Conservation (phyloP, 2,113 vertebrate species). For the Globicephala melas region DNA sequence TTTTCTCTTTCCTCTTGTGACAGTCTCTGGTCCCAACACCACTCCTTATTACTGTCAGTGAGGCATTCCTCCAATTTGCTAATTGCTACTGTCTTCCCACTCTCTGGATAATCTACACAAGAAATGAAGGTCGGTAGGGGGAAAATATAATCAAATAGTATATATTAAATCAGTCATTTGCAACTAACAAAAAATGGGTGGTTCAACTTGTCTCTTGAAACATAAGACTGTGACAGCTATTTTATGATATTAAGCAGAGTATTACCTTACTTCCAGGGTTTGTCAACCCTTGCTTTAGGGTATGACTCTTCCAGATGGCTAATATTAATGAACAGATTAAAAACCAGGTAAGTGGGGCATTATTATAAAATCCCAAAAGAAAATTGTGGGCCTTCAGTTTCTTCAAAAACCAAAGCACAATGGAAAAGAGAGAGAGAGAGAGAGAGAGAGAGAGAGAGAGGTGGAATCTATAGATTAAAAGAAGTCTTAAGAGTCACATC, state of each 20-base stretch:
- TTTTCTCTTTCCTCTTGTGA: not conserved
- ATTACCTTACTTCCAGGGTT: not conserved
- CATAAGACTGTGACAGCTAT: not conserved
- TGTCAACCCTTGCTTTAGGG: not conserved
- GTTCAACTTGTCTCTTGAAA: not conserved
- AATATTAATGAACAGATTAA: not conserved
- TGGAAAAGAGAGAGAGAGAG: not conserved
- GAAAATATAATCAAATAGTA: not conserved
- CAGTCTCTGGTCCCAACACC: not conserved
- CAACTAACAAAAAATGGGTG: not conserved
- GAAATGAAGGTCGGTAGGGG: not conserved
- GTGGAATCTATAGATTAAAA: not conserved
- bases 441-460: not conserved
- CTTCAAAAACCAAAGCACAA: constrained; percentile 43
- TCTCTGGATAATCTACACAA: constrained; percentile 17
- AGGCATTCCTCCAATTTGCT: not conserved
- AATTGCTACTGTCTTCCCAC: not conserved
- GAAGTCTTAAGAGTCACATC: not conserved
- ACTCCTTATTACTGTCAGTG: not conserved
- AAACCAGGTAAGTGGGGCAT: not conserved
- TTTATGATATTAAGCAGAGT: not conserved
- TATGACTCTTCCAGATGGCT: not conserved
- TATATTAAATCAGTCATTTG: not conserved
- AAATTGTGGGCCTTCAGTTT: not conserved
- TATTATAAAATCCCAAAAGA: constrained; percentile 6